Conservation (phyloP, 2,113 vertebrate genomes). For the Morone chrysops region DNA sequence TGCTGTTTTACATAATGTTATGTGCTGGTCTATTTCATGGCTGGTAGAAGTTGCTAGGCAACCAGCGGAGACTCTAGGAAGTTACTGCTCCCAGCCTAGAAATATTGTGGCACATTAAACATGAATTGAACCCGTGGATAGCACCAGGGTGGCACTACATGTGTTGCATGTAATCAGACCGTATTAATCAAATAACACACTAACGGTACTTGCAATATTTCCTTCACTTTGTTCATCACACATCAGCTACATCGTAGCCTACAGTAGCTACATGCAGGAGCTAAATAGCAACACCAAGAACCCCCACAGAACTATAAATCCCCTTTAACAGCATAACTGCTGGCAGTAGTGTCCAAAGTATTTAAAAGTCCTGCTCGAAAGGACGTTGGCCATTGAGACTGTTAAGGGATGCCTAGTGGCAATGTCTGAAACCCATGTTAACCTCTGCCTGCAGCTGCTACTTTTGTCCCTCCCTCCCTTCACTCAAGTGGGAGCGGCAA, state of each 20-base stretch:
- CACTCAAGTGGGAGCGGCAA: conserved; percentile 13
- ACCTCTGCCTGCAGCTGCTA: conserved; percentile 22
- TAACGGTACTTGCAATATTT: background rate
- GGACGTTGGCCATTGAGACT: background rate
- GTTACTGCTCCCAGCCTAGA: background rate
- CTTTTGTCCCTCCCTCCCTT: conserved; percentile 12
- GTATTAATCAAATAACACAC: background rate
- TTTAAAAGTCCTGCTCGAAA: background rate
- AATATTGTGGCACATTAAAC: conserved; percentile 3
- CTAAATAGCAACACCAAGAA: background rate
- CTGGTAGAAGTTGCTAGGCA: conserved; percentile 14
- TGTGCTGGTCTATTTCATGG: background rate
- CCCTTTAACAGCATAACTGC: background rate
- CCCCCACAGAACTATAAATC: background rate
- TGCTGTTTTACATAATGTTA: background rate
- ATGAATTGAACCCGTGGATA: background rate
- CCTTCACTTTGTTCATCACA: background rate
- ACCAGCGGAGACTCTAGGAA: background rate
- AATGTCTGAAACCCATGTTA: conserved; percentile 25
- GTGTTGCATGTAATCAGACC: background rate
- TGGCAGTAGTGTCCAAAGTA: background rate
- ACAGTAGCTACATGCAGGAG: too few relatives aligned
- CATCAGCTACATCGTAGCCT: background rate
- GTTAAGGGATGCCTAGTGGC: background rate
- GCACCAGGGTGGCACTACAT: background rate